Evolutionary conservation across 1,140 invertebrate species (phyloP).

Genomic region (Lysiphlebus fabarum): DNA sequence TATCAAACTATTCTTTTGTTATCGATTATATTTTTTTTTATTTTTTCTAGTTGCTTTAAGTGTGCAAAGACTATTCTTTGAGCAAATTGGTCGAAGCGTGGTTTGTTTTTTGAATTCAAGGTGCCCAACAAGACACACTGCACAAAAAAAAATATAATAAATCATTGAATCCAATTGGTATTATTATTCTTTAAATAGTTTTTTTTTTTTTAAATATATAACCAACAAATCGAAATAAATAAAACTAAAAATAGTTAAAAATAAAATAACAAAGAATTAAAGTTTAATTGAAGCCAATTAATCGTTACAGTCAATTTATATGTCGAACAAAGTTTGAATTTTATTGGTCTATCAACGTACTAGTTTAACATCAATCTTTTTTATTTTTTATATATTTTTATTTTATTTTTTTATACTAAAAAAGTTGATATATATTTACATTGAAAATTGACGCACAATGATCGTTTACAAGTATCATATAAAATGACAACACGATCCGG

Average conservation of each 20-base stretch:
- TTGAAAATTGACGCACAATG: not conserved
- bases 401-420: slow-evolving; percentile 9
- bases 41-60: not conserved
- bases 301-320: slow-evolving; percentile 38
- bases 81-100: slow-evolving; percentile 36
- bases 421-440: not conserved
- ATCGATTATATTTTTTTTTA: slow-evolving; percentile 1
- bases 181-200: too few species aligned
- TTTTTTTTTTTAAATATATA: too few species aligned
- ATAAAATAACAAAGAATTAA: slow-evolving; percentile 9
- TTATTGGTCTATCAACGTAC: slow-evolving; percentile 35
- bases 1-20: not conserved
- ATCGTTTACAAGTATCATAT: not conserved
- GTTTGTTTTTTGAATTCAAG: slow-evolving; percentile 15
- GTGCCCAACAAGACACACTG: too few species aligned
- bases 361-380: slow-evolving; percentile 23
- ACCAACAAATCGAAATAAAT: too few species aligned
- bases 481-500: too few species aligned
- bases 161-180: too few species aligned
- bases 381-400: not conserved
- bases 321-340: slow-evolving; percentile 23
- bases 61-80: slow-evolving; percentile 21
- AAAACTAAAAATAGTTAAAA: not conserved
- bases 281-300: slow-evolving; percentile 29
- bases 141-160: too few species aligned